Conservation (phyloP, 2,888 invertebrate species). For the Eugnorisma glareosa region DNA sequence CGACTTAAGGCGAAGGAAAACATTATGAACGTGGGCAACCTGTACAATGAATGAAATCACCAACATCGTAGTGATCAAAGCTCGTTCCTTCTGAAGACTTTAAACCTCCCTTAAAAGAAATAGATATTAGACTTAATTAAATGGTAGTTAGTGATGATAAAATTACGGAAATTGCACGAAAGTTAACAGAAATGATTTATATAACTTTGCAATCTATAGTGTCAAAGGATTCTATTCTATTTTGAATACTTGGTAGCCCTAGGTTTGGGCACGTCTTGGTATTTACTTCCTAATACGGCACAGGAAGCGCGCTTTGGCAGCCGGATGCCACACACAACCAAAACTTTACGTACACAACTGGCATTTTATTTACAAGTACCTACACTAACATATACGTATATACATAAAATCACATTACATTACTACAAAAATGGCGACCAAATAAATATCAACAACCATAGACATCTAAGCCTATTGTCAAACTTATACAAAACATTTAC, state of each 20-base stretch:
- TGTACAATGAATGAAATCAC: background rate
- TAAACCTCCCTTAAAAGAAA: background rate
- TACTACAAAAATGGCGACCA: background rate
- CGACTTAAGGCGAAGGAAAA: background rate
- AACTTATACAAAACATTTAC: no score
- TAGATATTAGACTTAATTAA: background rate
- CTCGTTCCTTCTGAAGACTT: background rate
- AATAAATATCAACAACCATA: no score
- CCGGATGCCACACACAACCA: constrained; percentile 59
- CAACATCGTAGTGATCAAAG: background rate
- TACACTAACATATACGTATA: no score
- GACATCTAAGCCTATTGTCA: no score
- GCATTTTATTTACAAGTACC: constrained; percentile 25
- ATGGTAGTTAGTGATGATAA: background rate
- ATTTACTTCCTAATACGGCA: constrained; percentile 86
- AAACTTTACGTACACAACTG: constrained; percentile 43
- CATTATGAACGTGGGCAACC: background rate
- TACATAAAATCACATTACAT: background rate
- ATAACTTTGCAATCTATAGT: background rate
- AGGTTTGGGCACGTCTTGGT: constrained; percentile 72
- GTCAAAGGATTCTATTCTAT: background rate
- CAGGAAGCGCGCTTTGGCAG: constrained; percentile 79
- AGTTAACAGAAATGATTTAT: background rate
- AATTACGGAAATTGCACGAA: background rate
- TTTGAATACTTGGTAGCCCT: constrained; percentile 64